A percentile compares a stretch with the other conserved stretches of the same genome.
phyloP scores from a whole-genome alignment of 2,888 invertebrate species.

The Zeuzera pyrina region DNA sequence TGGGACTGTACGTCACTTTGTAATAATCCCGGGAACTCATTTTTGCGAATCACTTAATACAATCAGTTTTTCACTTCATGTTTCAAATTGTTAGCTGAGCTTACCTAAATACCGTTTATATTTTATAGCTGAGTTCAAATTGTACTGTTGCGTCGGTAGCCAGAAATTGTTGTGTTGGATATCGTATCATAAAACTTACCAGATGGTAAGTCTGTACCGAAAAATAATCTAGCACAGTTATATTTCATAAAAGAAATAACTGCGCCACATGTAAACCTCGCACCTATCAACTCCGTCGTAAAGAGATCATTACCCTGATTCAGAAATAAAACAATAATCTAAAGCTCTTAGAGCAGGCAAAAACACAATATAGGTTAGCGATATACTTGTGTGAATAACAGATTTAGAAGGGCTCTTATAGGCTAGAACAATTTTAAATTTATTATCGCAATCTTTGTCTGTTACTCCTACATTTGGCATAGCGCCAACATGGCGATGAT shows the following conservation, averaged over 20 bases:
- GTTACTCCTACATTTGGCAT: constrained; percentile 25
- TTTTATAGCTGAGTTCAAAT: no score
- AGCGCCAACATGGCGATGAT: constrained; percentile 26
- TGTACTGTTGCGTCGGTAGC: constrained; percentile 24
- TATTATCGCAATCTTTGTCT: constrained; percentile 22
- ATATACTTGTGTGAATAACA: no score
- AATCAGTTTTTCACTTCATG: no score
- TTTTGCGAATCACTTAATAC: no score
- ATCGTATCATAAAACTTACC: constrained; percentile 24
- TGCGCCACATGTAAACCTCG: background rate
- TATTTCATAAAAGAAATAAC: constrained; percentile 13
- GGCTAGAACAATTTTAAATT: constrained; percentile 25
- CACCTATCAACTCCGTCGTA: constrained; percentile 9
- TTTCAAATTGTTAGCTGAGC: no score
- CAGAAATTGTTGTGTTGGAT: constrained; percentile 39
- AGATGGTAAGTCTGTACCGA: constrained; percentile 3
- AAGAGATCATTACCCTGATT: constrained; percentile 21
- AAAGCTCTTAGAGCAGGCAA: no score
- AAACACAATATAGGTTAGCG: no score
- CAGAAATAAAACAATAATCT: constrained; percentile 24
- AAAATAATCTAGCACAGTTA: constrained; percentile 9
- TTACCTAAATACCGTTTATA: no score
- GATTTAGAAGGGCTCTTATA: constrained; percentile 36
- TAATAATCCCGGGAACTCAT: constrained; percentile 60
- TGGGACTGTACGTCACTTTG: constrained; percentile 48